phyloP scores from a whole-genome alignment of 1,140 invertebrate genomes.

The Archivesica marissinica region DNA sequence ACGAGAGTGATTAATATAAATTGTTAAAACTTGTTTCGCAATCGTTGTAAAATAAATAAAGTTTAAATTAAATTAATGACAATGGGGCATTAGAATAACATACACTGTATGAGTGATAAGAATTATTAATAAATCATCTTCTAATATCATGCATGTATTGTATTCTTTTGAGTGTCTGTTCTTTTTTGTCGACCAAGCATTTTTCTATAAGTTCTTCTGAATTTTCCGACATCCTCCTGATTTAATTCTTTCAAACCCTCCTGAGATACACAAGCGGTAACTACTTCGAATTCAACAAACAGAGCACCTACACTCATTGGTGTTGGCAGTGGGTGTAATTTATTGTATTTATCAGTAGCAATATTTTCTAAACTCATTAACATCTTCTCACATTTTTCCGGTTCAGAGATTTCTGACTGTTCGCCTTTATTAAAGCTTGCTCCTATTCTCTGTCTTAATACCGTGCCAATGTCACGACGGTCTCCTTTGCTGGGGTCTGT shows the following conservation, averaged over 20 bases:
- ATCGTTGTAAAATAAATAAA: too few relatives aligned
- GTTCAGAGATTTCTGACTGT: conserved; percentile 1
- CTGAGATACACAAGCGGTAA: background rate
- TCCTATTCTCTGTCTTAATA: conserved; percentile 24
- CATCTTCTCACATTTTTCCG: conserved; percentile 54
- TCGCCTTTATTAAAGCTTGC: conserved; percentile 41
- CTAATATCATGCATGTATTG: too few relatives aligned
- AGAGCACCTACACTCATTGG: background rate
- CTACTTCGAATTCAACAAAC: background rate
- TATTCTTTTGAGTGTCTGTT: too few relatives aligned
- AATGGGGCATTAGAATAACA: too few relatives aligned
- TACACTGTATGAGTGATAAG: too few relatives aligned
- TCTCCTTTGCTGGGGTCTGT: conserved; percentile 35
- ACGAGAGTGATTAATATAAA: too few relatives aligned
- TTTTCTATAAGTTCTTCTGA: too few relatives aligned
- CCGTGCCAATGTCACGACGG: conserved; percentile 4
- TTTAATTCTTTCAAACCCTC: background rate
- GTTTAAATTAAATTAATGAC: too few relatives aligned
- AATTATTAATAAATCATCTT: too few relatives aligned
- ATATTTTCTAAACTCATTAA: conserved; percentile 48
- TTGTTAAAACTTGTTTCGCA: too few relatives aligned
- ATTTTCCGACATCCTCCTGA: too few relatives aligned
- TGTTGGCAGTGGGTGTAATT: background rate
- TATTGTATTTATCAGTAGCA: conserved; percentile 18
- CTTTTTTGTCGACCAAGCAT: too few relatives aligned